Evolutionary conservation across 2,797 vertebrate genomes (phyloP), one percentile per base, ranked within the genome.

Genomic region (Pseudocheirus occidentalis): DNA sequence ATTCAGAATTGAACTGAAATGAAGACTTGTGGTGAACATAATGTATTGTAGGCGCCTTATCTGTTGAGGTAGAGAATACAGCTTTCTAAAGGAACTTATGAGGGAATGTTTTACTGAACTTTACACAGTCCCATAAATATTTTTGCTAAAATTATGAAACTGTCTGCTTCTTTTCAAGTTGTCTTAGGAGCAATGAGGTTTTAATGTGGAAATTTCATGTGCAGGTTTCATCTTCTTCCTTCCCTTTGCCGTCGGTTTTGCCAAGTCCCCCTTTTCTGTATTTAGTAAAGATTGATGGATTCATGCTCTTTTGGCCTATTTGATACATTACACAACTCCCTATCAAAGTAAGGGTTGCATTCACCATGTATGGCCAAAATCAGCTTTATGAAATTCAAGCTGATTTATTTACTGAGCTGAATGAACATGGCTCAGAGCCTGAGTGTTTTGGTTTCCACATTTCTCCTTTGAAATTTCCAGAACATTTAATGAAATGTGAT

Each of bases 191-290:
- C 66, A 5, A 98, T 98, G 98, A 16, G 58, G 96, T 98, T 98
- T 99, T 99, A 99, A 99, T 99, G 98, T 99, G 98, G 98, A 99
- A 99, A 99, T 98, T 98, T 98, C 97, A 97, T 87, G 95, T 95
- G 97, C 98, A 97, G 96, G 31, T 98, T 97, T 97, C 95, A 29
- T 95, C 27, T 56, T 98, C 96, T 96, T 98, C 94, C 97, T 97
- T 98, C 94, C 54, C 92, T 97, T 96, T 52, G 12, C 55, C 95
- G 92, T 95, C 56, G 27, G 31, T 59, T 81, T 95, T 98, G 98
- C 98, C 98, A 98, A 98, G 97, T 98, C 97, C 97, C 97, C 93
- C 97, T 98, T 46, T 81, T 81, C 97, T 97, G 95, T 96, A 95
- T 98, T 98, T 92, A 96, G 94, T 96, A 94, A 97, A 97, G 98